phyloP scores from a whole-genome alignment of 2,888 invertebrate species.

The Carcina quercana region DNA sequence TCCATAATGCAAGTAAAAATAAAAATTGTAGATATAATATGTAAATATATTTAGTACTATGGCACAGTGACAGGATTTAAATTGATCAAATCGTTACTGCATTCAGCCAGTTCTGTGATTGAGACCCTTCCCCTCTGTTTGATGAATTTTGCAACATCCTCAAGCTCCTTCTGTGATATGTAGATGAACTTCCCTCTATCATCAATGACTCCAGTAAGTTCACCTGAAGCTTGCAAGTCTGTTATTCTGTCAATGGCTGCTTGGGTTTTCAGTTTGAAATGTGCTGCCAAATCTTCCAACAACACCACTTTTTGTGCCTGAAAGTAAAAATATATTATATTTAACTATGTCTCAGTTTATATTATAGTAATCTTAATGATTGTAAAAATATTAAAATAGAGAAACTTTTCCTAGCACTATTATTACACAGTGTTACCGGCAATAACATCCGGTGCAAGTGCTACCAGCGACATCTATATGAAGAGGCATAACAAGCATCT shows the following conservation, averaged over 20 bases:
- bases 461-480: too few relatives aligned
- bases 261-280: slow-evolving; percentile 94
- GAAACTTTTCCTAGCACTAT: neutral
- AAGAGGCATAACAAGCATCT: too few relatives aligned
- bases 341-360: neutral
- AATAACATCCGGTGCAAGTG: too few relatives aligned
- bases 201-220: slow-evolving; percentile 97
- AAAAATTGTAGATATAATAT: too few relatives aligned
- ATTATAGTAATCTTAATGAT: too few relatives aligned
- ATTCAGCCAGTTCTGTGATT: slow-evolving; percentile 94
- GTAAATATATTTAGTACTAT: slow-evolving; percentile 26
- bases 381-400: slow-evolving; percentile 9
- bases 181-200: slow-evolving; percentile 99
- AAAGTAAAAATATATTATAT: slow-evolving; percentile 25
- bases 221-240: slow-evolving; percentile 86
- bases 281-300: slow-evolving; percentile 93
- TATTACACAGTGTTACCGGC: too few relatives aligned
- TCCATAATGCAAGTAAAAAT: too few relatives aligned
- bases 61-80: slow-evolving; percentile 74
- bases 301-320: slow-evolving; percentile 92
- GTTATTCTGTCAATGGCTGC: slow-evolving; percentile 91
- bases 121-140: slow-evolving; percentile 95
- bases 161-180: slow-evolving; percentile 92
- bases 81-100: slow-evolving; percentile 94
- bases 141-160: slow-evolving; percentile 96